Conservation (phyloP, 2,113 vertebrate genomes). For the Dendrocopos noguchii region DNA sequence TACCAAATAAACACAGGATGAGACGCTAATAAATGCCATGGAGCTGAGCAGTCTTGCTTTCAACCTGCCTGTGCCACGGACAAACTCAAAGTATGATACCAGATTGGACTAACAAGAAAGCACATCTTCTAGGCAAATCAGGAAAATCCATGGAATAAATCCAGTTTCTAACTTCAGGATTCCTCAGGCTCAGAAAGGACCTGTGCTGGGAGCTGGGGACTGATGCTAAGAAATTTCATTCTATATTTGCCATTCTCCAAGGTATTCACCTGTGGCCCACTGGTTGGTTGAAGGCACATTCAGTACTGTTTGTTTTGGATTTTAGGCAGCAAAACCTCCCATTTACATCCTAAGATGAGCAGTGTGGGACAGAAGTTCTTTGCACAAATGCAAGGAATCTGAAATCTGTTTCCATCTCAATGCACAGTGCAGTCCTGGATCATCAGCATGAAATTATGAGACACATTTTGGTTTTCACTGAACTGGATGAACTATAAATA, state of each 20-base stretch:
- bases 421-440: fast-evolving
- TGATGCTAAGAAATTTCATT: background rate
- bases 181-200: background rate
- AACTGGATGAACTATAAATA: background rate
- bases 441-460: background rate
- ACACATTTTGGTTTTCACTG: background rate
- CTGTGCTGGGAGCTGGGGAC: background rate
- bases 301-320: background rate
- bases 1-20: background rate
- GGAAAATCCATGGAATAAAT: background rate
- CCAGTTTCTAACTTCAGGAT: background rate
- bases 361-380: background rate
- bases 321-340: background rate
- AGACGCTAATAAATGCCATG: background rate
- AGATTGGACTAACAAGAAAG: background rate
- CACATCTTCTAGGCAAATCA: background rate
- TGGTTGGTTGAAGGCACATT: background rate
- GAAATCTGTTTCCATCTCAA: background rate
- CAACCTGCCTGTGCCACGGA: background rate
- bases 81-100: background rate
- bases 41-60: background rate
- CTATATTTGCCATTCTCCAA: background rate
- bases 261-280: background rate
- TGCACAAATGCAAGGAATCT: background rate
- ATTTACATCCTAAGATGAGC: background rate